Evolutionary conservation across 2,888 invertebrate genomes (phyloP).

Genomic region (Cheilosia impressa): DNA sequence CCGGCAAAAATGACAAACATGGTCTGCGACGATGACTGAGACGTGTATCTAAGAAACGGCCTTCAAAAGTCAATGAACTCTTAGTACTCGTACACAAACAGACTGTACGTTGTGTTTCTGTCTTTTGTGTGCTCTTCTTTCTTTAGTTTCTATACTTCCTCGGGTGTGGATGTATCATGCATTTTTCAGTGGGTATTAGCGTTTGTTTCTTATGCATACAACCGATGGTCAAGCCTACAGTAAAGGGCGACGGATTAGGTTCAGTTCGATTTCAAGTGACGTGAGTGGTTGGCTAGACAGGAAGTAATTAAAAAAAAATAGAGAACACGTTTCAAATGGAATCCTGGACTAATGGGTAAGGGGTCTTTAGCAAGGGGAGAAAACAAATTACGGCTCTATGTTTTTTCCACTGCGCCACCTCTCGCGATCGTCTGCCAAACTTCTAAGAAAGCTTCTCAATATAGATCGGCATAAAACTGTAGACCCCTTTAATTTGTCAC

Average conservation of each 20-base stretch:
- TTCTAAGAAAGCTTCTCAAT: too few relatives aligned
- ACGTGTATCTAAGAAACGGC: constrained; percentile 67
- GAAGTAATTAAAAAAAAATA: background rate
- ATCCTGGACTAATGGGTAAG: too few relatives aligned
- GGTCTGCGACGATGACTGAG: constrained; percentile 31
- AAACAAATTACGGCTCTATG: too few relatives aligned
- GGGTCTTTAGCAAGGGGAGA: too few relatives aligned
- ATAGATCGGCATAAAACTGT: too few relatives aligned
- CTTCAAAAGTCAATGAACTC: constrained; percentile 74
- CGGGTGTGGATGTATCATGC: constrained; percentile 22
- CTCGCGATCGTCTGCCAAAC: too few relatives aligned
- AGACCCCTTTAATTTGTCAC: too few relatives aligned
- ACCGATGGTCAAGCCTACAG: constrained; percentile 20
- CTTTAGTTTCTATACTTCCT: constrained; percentile 3
- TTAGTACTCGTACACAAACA: constrained; percentile 9
- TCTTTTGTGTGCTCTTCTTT: constrained; percentile 18
- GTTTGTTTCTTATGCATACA: constrained; percentile 37
- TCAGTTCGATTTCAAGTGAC: background rate
- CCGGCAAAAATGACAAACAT: constrained; percentile 36
- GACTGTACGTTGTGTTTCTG: background rate
- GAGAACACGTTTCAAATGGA: too few relatives aligned
- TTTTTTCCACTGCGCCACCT: too few relatives aligned
- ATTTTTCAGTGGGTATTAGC: constrained; percentile 34
- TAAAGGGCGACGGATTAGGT: constrained; percentile 15
- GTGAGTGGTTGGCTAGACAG: background rate